A percentile compares a stretch with the other conserved stretches of the same genome.
Conservation (phyloP, 2,888 invertebrate species). For the Tetragonula carbonaria region DNA sequence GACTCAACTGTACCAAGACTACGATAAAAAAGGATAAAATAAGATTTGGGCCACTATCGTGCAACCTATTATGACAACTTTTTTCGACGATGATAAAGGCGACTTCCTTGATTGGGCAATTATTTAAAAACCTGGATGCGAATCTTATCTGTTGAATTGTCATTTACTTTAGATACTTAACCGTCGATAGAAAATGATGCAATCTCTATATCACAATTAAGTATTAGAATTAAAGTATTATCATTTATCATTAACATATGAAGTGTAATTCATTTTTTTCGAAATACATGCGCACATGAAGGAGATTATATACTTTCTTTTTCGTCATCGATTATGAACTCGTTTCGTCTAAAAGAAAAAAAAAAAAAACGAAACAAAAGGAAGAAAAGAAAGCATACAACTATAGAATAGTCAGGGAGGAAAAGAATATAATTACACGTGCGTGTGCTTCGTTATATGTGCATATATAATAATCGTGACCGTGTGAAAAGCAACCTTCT, state of each 20-base stretch:
- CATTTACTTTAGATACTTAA: constrained; percentile 18
- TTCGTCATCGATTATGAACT: constrained; percentile 13
- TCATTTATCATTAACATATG: constrained; percentile 9
- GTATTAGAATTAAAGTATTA: constrained; percentile 14
- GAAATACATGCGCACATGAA: constrained; percentile 42
- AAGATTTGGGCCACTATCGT: constrained; percentile 36
- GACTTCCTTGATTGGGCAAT: constrained; percentile 40
- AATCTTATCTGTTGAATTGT: constrained; percentile 27
- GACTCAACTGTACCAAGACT: constrained; percentile 35
- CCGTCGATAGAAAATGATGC: constrained; percentile 13
- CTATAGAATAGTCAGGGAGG: not conserved
- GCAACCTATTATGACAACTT: constrained; percentile 24
- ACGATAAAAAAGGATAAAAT: constrained; percentile 35
- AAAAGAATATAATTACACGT: not conserved
- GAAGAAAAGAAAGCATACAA: not conserved
- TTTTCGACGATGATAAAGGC: constrained; percentile 45
- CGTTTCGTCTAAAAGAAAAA: not conserved
- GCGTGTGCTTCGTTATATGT: constrained; percentile 14
- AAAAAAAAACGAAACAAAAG: not conserved
- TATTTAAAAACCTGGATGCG: constrained; percentile 34
- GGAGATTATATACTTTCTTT: constrained; percentile 26
- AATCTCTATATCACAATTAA: constrained; percentile 12
- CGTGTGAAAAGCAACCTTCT: not conserved
- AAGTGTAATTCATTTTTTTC: constrained; percentile 31
- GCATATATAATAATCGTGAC: constrained; percentile 26